Base-by-base conservation (phyloP, 92 coral and sea anemone species). In the Porites lobata region DNA sequence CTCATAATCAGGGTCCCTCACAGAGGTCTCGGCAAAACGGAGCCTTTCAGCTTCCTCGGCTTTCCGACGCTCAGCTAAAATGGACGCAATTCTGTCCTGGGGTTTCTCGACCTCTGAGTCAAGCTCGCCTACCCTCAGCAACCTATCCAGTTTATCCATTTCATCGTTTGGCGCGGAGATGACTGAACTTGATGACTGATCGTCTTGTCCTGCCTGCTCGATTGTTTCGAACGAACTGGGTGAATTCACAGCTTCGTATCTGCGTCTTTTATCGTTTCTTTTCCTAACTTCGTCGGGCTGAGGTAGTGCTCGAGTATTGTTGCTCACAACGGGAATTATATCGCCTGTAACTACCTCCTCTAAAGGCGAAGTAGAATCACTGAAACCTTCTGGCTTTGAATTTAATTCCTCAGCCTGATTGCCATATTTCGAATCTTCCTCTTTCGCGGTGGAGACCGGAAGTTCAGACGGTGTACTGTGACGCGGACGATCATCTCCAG, bases 1-100 rank as follows among this genome's bases (percentile, higher is more conserved):
- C 69, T 85, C 89, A 38, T 85, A 76, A 66, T 85, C 89, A 20
- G 82, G 26, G 73, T 85, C 83, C 51, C 82, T 62, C 8, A 76
- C 76, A 38, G 82, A 76, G 70, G 29, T 76, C 69, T 69, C 89
- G 10, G 83, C 82, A 67, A 85, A 85, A 20, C 76, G 76, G 63
- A 84, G 80, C 73, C 87, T 84, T 15, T 78, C 83, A 19, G 89
- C 84, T 8, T 85, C 83, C 59, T 85, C 89, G 1, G 84, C 75
- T 77, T 85, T 85, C 22, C 89, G 89, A 2, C 89, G 75, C 61
- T 77, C 77, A 8, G 89, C 50, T 29, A 85, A 53, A 57, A 85
- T 85, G 38, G 84, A 61, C 14, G 89, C 89, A 53, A 85, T 85
- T 85, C 69, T 76, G 69, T 69, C 66, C 22, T 78, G 87, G 7